Evolutionary conservation across 2,888 invertebrate genomes (phyloP), one percentile per base, ranked within the genome.

Genomic region (Timema podura): DNA sequence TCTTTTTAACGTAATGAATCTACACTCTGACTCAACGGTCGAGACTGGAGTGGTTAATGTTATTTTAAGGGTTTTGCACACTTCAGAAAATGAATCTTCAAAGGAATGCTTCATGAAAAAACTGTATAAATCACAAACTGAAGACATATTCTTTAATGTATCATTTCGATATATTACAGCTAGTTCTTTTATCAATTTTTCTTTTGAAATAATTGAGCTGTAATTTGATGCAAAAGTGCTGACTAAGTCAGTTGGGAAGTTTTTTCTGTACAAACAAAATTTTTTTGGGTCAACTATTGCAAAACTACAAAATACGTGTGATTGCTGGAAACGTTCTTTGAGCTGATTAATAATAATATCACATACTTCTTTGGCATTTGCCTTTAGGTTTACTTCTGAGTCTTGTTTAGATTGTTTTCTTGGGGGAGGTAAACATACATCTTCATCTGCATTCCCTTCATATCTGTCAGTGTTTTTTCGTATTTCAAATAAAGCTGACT

Each of bases 121-220:
- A 30, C 30, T 30, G 30, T 30, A 30, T 3, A 30, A 30, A 30
- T 1, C 30, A 30, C 30, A 30, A 30, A 30, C 59, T 59, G 59
- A 59, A 59, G 59, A 5, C 6, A 59, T n/a, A 13, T 15, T 3
- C n/a, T 59, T 10, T 16, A 59, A 59, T 10, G 59, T 10, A 8
- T 15, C n/a, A 59, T 9, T 10, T 13, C 8, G 48, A 65, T 48
- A 10, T 16, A 65, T 47, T 13, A 48, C n/a, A 2, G 1, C 47
- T 47, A 3, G 15, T 48, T n/a, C 5, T 16, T n/a, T 47, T 65
- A 48, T 65, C 8, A 65, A 65, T 65, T 65, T 65, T 2, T 65
- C 65, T 65, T 65, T 65, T 16, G 16, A 65, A 65, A 48, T 65
- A 15, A 65, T 13, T 15, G n/a, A 11, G 9, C 65, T 65, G 47